Evolutionary conservation across 2,888 invertebrate species (phyloP), one percentile per base, ranked within the genome.

Genomic region (Tenthredo distinguenda): DNA sequence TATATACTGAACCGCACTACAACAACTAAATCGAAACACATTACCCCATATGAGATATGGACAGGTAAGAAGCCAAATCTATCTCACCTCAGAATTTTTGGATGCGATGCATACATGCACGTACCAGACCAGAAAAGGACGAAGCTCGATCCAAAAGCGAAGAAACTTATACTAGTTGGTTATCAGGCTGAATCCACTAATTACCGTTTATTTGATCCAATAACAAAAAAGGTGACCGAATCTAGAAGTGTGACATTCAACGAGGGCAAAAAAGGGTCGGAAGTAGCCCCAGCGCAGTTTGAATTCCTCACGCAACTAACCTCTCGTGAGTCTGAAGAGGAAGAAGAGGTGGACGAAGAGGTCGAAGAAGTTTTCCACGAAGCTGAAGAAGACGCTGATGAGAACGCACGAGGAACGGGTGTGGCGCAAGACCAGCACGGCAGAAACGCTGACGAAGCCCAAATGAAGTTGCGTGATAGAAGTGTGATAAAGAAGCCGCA

Each of bases 1-100:
- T 92, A 92, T 85, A 26, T 92, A 7, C 84, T 90, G 10, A 93
- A 93, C 84, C 84, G 91, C 82, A 89, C 88, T n/a, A 58, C 87
- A 10, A 85, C 85, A 81, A 87, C 34, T 0, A 62, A 85, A 21
- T 50, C 74, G 15, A 34, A 21, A 4, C 76, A 81, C 15, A 84
- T 76, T 21, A 90, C 89, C 0, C 87, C 89, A 5, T 89, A 85
- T 85, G 90, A 91, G 85, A 37, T 87, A 47, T 88, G 90, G 87
- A 87, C 85, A 77, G 81, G 87, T 3, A 88, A 86, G 74, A 89
- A 89, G 77, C 88, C 90, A 18, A 82, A 77, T 37, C 58, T 91
- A 1, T 84, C 86, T 18, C 90, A 91, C 84, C 10, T 90, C 9
- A 84, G 83, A 74, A 81, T 87, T 12, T 89, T 92, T 85, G 91